phyloP scores from a whole-genome alignment of 1,140 invertebrate genomes.

The Gyrodactylus salaris region DNA sequence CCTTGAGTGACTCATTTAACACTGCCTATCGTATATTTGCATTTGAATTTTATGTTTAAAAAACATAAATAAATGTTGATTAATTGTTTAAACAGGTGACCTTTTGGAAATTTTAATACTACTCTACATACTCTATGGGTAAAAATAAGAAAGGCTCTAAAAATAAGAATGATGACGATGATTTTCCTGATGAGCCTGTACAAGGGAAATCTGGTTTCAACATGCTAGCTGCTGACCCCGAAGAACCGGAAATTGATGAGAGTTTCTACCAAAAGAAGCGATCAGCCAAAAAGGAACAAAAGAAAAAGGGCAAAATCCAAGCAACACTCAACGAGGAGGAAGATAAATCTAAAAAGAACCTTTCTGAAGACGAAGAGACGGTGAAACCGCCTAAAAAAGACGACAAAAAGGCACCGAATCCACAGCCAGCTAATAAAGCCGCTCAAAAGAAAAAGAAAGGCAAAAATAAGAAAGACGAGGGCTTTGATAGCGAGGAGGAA shows the following conservation, averaged over 20 bases:
- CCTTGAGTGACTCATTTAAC: too few relatives aligned
- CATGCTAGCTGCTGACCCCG: background rate
- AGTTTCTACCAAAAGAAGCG: background rate
- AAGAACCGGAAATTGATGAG: background rate
- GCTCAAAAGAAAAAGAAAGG: background rate
- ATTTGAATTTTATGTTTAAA: too few relatives aligned
- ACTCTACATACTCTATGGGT: background rate
- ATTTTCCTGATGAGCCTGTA: background rate
- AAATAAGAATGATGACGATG: background rate
- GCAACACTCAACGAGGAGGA: background rate
- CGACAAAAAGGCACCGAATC: background rate
- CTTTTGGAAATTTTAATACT: too few relatives aligned
- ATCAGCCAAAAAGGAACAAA: background rate
- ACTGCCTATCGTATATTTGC: too few relatives aligned
- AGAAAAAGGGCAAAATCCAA: background rate
- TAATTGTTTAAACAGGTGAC: too few relatives aligned
- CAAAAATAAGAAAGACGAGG: background rate
- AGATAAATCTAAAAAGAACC: background rate
- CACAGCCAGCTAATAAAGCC: background rate
- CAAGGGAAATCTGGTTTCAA: background rate
- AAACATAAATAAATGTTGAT: too few relatives aligned
- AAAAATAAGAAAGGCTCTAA: background rate
- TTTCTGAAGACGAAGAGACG: background rate
- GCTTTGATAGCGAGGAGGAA: background rate
- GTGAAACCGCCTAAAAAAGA: background rate